Base-by-base conservation (phyloP, 2,888 invertebrate genomes). In the Rhodophaea formosa region DNA sequence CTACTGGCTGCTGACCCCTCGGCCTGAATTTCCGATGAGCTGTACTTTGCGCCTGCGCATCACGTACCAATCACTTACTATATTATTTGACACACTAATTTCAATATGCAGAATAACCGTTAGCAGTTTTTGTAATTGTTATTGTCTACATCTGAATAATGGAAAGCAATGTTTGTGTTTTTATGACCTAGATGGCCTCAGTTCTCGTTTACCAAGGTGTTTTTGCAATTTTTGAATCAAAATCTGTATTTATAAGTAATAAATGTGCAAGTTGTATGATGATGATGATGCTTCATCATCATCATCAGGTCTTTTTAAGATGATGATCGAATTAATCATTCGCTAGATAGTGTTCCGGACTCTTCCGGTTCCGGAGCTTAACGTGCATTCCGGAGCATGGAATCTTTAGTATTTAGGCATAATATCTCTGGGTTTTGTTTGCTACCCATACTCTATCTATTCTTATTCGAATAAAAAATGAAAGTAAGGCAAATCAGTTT, bases 11-110 rank as follows among this genome's bases (percentile, higher is more conserved):
- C 46, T 45, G 55, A 59, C 66, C 64, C 32, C 69, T 69, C 73
- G 79, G 64, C 78, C 83, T 81, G 82, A 79, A 83, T 82, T 59
- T 60, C 42, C 66, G 75, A 83, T 81, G 74, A 78, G 75, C 62
- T 62, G 62, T 62, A 62, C 61, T 66, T 64, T 64, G 64, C 59
- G 60, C 65, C 65, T 65, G 73, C 70, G 81, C 70, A 75, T 81
- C 86, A 84, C 86, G 84, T 84, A 80, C 75, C 68, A 57, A 29
- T 59, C 62, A 69, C 69, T 75, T 76, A 77, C 79, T 77, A 77
- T 79, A 75, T 82, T 80, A 83, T 84, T 82, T 81, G 80, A 77
- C 80, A 79, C 75, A 80, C 76, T 78, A 72, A 70, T 72, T 70
- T 67, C 74, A 67, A 75, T 75, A 74, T 15, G 44, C 30, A 30